phyloP scores from a whole-genome alignment of 2,888 invertebrate species.

The Andricus curvator region DNA sequence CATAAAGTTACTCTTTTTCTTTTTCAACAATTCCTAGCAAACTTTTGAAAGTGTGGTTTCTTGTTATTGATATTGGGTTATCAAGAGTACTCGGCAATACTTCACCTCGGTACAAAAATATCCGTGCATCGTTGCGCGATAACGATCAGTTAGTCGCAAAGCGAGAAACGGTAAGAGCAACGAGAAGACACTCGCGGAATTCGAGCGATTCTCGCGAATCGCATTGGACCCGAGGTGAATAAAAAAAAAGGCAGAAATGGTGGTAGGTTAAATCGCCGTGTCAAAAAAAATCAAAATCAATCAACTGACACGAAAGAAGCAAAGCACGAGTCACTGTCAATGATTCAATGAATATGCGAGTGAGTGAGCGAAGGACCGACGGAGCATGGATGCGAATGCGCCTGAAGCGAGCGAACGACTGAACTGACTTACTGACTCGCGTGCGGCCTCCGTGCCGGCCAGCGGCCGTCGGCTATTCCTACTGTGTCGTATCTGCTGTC shows the following conservation, averaged over 20 bases:
- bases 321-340: conserved; percentile 43
- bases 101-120: background rate
- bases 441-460: conserved; percentile 30
- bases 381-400: conserved; percentile 61
- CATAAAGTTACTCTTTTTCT: background rate
- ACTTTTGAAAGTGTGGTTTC: too few species aligned
- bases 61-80: too few species aligned
- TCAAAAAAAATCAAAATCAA: background rate
- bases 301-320: conserved; percentile 40
- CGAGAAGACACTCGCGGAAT: conserved; percentile 22
- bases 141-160: conserved; percentile 13
- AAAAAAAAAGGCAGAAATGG: background rate
- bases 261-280: background rate
- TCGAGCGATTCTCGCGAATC: conserved; percentile 17
- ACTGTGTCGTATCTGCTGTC: conserved; percentile 23
- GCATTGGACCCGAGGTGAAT: conserved; percentile 1
- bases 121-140: background rate
- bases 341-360: conserved; percentile 30
- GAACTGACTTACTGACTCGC: conserved; percentile 43
- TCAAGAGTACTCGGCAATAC: background rate
- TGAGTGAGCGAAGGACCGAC: conserved; percentile 58
- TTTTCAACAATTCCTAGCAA: too few species aligned
- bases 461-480: conserved; percentile 39
- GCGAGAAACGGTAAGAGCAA: conserved; percentile 11
- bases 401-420: conserved; percentile 60